phyloP scores from a whole-genome alignment of 2,888 invertebrate genomes.

The Seladonia tumulorum region DNA sequence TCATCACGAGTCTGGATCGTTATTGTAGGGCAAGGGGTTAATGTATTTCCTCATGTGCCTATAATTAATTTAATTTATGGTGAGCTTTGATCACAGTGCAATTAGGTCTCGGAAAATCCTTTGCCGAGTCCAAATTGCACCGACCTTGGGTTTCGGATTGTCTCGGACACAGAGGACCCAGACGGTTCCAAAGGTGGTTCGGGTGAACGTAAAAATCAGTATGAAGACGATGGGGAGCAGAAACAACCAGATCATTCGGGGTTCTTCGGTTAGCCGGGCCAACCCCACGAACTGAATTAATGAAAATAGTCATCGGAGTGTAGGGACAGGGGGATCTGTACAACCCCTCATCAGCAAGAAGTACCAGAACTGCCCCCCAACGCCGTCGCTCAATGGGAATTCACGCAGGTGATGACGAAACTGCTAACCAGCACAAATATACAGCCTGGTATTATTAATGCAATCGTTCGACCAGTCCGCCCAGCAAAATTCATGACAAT shows the following conservation, averaged over 20 bases:
- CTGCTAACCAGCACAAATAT: conserved; percentile 55
- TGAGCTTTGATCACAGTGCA: no score
- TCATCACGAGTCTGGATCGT: no score
- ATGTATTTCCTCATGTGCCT: no score
- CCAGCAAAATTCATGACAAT: conserved; percentile 54
- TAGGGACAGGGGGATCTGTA: background rate
- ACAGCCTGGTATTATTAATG: conserved; percentile 59
- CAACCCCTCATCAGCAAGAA: conserved; percentile 12
- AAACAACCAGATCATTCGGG: background rate
- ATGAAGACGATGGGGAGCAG: background rate
- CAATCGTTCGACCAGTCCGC: conserved; percentile 53
- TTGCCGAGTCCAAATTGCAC: no score
- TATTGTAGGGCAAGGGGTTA: no score
- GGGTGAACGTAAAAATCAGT: no score
- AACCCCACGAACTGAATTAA: background rate
- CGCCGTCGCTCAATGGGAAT: conserved; percentile 6
- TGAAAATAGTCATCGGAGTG: conserved; percentile 3
- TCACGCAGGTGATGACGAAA: conserved; percentile 13
- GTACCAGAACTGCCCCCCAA: background rate
- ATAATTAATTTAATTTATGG: no score
- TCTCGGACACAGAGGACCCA: no score
- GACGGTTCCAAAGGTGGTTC: no score
- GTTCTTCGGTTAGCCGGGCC: background rate
- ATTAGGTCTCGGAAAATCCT: no score
- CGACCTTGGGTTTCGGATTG: no score